These are phyloP conservation scores for Microdon myrmicae DNA, from an alignment of 2,888 invertebrate genomes.

Conservation along the genomic window DNA sequence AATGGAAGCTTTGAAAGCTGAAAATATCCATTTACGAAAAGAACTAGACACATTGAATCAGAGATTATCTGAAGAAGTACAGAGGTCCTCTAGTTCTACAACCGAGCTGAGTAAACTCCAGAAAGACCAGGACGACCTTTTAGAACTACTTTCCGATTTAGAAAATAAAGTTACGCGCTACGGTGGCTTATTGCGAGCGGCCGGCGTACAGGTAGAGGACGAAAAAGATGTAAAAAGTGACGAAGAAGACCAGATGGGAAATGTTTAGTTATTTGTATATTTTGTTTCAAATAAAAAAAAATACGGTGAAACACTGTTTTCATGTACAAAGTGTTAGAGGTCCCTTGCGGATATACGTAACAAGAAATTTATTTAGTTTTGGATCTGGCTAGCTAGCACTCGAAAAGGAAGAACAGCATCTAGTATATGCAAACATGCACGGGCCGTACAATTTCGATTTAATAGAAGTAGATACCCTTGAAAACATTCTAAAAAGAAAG, in stretches of 20 bases:
- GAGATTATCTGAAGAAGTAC: constrained; percentile 57
- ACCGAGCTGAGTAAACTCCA: constrained; percentile 74
- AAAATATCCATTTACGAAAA: constrained; percentile 63
- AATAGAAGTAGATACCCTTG: no score
- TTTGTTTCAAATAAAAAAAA: no score
- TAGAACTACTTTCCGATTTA: constrained; percentile 91
- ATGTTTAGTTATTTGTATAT: constrained; percentile 27
- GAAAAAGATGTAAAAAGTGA: constrained; percentile 66
- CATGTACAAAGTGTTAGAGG: no score
- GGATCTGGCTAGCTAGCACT: no score
- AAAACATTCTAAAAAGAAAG: no score
- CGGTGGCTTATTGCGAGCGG: constrained; percentile 70
- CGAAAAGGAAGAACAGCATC: no score
- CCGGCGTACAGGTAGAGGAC: constrained; percentile 66
- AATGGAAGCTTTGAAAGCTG: constrained; percentile 58
- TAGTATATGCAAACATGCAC: no score
- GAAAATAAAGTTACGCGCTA: constrained; percentile 76
- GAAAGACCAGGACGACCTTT: constrained; percentile 93
- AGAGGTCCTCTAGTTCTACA: constrained; percentile 56
- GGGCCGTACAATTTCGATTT: no score
- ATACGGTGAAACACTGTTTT: no score
- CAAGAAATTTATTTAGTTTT: no score
- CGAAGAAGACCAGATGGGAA: constrained; percentile 54
- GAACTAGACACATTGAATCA: constrained; percentile 60
- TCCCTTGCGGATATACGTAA: no score